Percentiles rank a stretch among this genome's conserved stretches.
These are phyloP conservation scores for Mimachlamys varia DNA, from an alignment of 2,888 invertebrate species.

Conservation along the genomic window DNA sequence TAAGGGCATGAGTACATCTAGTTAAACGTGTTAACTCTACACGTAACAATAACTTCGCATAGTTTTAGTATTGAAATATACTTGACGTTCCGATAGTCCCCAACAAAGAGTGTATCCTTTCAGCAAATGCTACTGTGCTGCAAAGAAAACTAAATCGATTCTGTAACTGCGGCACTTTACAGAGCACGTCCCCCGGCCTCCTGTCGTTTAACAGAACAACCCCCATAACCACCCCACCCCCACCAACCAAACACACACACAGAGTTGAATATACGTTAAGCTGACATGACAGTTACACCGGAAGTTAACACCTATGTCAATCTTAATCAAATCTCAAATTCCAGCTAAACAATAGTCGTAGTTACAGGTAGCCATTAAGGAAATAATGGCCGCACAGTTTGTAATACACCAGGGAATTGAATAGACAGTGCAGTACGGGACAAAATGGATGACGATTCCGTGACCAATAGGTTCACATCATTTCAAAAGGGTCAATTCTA, in stretches of 20 bases:
- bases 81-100: no score
- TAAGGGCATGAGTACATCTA: neutral
- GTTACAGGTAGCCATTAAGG: neutral
- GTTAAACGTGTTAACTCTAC: neutral
- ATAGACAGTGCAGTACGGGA: neutral
- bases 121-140: no score
- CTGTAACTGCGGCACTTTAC: no score
- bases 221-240: no score
- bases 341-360: neutral
- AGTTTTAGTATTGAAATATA: no score
- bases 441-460: neutral
- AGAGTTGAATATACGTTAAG: no score
- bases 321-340: neutral
- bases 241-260: no score
- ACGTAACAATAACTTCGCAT: no score
- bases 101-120: no score
- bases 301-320: neutral
- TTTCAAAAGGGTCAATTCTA: neutral
- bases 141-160: no score
- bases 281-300: neutral
- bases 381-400: neutral
- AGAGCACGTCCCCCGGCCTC: no score
- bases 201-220: no score
- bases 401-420: neutral
- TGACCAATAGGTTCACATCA: neutral